Percentiles rank a stretch among this genome's conserved stretches.
phyloP scores from a whole-genome alignment of 2,797 vertebrate species.

The Danio aesculapii region DNA sequence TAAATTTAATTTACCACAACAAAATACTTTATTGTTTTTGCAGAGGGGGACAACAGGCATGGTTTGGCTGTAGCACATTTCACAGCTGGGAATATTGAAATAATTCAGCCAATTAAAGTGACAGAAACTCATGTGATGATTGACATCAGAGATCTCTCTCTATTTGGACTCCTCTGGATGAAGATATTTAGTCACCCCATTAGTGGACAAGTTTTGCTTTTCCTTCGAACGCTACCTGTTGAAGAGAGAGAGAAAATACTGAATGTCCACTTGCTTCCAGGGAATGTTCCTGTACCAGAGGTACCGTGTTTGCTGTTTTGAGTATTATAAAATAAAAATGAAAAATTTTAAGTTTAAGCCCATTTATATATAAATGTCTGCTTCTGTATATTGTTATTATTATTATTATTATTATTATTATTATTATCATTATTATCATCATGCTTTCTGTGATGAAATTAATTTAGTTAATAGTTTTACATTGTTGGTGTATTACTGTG shows the following conservation, averaged over 20 bases:
- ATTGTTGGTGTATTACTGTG: no score
- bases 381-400: no score
- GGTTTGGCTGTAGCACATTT: slow-evolving; percentile 46
- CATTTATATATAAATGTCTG: no score
- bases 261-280: slow-evolving; percentile 33
- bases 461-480: no score
- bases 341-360: no score
- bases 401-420: no score
- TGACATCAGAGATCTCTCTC: slow-evolving; percentile 45
- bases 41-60: not conserved
- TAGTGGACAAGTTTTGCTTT: slow-evolving; percentile 31
- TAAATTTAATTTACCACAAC: not conserved
- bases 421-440: no score
- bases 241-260: slow-evolving; percentile 14
- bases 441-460: no score
- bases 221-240: not conserved
- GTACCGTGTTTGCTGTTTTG: not conserved
- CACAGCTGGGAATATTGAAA: slow-evolving; percentile 31
- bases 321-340: no score
- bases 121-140: slow-evolving; percentile 60
- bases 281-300: slow-evolving; percentile 27
- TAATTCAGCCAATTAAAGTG: slow-evolving; percentile 10
- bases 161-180: slow-evolving; percentile 6
- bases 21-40: not conserved
- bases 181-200: not conserved